Conservation (phyloP, 2,113 vertebrate genomes). For the Aptenodytes patagonicus region DNA sequence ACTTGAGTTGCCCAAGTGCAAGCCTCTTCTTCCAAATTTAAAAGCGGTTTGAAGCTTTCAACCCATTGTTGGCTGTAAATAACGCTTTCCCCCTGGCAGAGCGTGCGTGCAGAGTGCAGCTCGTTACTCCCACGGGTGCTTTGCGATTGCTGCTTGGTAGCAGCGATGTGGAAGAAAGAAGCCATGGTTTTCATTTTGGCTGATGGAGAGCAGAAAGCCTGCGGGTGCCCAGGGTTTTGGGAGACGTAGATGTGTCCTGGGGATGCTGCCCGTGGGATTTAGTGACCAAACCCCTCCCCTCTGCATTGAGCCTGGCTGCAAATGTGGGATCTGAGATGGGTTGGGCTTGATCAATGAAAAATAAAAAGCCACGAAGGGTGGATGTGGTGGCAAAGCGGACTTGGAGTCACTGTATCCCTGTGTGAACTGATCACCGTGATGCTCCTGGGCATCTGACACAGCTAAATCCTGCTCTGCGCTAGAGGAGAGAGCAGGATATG, state of each 20-base stretch:
- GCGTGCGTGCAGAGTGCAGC: background rate
- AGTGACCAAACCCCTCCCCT: background rate
- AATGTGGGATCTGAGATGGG: background rate
- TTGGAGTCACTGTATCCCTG: background rate
- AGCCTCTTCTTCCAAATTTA: background rate
- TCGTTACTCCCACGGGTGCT: background rate
- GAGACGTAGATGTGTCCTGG: background rate
- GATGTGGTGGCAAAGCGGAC: background rate
- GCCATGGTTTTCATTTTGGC: background rate
- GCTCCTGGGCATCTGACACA: background rate
- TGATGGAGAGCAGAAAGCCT: background rate
- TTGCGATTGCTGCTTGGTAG: background rate
- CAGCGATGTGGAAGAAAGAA: background rate
- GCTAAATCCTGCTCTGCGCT: background rate
- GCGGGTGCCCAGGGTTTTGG: background rate
- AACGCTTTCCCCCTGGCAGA: background rate
- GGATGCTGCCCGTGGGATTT: background rate
- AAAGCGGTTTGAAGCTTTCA: background rate
- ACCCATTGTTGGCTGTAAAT: background rate
- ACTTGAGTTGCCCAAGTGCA: background rate
- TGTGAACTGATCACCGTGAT: background rate
- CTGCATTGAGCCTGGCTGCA: background rate
- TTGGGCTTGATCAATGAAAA: background rate
- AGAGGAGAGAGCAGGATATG: background rate
- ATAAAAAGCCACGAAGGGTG: background rate